Percentiles rank a stretch among this genome's conserved stretches.
Conservation (phyloP, 2,888 invertebrate genomes). For the Ochlodes sylvanus region DNA sequence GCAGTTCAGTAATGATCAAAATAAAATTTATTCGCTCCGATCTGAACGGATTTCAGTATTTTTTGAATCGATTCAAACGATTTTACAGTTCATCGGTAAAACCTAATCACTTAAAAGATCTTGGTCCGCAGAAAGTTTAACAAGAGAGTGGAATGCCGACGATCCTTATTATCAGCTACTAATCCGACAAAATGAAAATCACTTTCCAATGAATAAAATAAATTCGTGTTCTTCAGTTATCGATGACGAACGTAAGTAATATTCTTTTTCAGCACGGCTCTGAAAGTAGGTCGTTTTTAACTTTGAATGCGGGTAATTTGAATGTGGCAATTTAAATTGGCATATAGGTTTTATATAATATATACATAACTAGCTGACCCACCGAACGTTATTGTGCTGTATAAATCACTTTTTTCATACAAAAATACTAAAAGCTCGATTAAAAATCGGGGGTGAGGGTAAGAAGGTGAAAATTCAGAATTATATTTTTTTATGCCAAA, state of each 20-base stretch:
- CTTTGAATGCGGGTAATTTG: neutral
- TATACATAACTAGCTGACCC: too few species aligned
- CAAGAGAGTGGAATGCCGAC: slow-evolving; percentile 42
- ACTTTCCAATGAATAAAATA: slow-evolving; percentile 11
- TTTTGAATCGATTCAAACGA: slow-evolving; percentile 29
- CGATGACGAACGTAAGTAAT: slow-evolving; percentile 2
- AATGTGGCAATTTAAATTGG: neutral
- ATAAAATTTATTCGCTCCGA: too few species aligned
- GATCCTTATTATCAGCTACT: slow-evolving; percentile 29
- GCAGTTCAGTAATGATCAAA: too few species aligned
- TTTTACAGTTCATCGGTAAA: slow-evolving; percentile 62
- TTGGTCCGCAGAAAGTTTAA: slow-evolving; percentile 58
- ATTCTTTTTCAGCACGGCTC: slow-evolving; percentile 2
- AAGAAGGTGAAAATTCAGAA: too few species aligned
- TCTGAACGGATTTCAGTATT: slow-evolving; percentile 10
- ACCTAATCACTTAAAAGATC: slow-evolving; percentile 59
- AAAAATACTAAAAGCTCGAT: too few species aligned
- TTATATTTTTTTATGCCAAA: too few species aligned
- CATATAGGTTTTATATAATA: too few species aligned
- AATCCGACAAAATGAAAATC: slow-evolving; percentile 24
- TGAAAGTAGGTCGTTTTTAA: slow-evolving; percentile 1
- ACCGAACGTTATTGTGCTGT: too few species aligned
- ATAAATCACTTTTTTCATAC: too few species aligned
- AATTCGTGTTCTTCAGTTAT: slow-evolving; percentile 8
- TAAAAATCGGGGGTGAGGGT: too few species aligned